Evolutionary conservation across 35 echinoderm and acorn worm genomes (phyloP).

Genomic region (Apostichopus parvimensis): DNA sequence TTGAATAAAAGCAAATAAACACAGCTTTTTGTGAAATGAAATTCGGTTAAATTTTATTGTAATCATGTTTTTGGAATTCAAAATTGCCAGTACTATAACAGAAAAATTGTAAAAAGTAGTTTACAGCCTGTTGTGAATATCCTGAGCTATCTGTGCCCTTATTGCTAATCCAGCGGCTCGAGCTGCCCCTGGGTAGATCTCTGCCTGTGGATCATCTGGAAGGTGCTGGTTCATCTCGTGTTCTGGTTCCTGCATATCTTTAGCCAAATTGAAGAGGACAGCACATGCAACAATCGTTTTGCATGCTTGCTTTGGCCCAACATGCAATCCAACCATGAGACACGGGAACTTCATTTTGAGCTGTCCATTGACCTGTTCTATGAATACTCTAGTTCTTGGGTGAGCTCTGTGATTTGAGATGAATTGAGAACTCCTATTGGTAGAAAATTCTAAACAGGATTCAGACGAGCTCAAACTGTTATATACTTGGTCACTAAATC

Average conservation of each 20-base stretch:
- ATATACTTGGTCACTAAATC: too few species aligned
- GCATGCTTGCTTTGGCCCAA: conserved; percentile 62
- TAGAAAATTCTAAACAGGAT: too few species aligned
- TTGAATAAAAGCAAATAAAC: too few species aligned
- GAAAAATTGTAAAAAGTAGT: too few species aligned
- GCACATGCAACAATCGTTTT: conserved; percentile 56
- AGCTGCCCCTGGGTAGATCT: conserved; percentile 28
- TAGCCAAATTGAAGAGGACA: conserved; percentile 62
- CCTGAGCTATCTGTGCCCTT: neutral
- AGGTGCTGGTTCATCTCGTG: neutral
- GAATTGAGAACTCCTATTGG: too few species aligned
- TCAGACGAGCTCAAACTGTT: too few species aligned
- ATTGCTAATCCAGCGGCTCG: neutral
- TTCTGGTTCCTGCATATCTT: conserved; percentile 61
- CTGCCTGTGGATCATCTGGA: neutral
- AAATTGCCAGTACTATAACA: too few species aligned
- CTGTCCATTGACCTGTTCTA: conserved; percentile 75
- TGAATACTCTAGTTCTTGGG: conserved; percentile 45
- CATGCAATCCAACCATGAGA: conserved; percentile 49
- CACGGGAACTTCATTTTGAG: conserved; percentile 76
- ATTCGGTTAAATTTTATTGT: neutral
- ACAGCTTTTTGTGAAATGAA: too few species aligned
- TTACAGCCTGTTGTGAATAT: neutral
- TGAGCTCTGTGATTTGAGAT: neutral
- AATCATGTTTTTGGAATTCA: neutral